Evolutionary conservation across 1,140 invertebrate species (phyloP), one percentile per base, ranked within the genome.

Genomic region (Laupala kohalensis): DNA sequence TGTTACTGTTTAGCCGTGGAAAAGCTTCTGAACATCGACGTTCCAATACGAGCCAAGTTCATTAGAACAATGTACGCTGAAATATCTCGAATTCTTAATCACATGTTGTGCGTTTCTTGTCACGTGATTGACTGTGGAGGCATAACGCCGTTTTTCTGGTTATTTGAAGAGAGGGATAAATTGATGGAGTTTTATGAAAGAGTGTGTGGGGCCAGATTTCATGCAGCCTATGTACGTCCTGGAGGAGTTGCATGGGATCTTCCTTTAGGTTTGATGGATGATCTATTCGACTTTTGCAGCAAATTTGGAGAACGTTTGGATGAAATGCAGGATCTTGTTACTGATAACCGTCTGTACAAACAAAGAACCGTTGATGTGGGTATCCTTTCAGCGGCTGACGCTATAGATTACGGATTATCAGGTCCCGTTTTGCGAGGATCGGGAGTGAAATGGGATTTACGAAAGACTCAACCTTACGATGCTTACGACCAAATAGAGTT

Each of bases 91-190:
- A 85, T 95, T 68, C 81, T 92, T 26, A 95, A 94, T 80, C 93
- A 94, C 79, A 85, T 91, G 30, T 90, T 94, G 89, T 89, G 84
- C 53, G 78, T 95, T 69, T 87, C 86, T 3, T 87, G 89, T 0
- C 90, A 93, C 75, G 88, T 89, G 25, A 78, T 94, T 64, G 92
- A 93, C 80, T 82, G 92, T 71, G 92, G 92, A 25, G 92, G 89
- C n/a, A 84, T 95, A 74, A 94, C 92, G 6, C 93, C 92, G 6
- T 90, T 94, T 76, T 94, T 95, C 78, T 95, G 92, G 92, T 79
- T 94, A 30, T 94, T 94, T 81, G 92, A 94, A 78, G 92, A 94
- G 80, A 84, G 92, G 74, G 92, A 94, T 79, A 94, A 95, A 83
- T 79, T 94, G 75, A 91, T 92, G 85, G 92, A 95, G 79, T 93